Conservation (phyloP, 2,888 invertebrate species). For the Parelbella ahira region DNA sequence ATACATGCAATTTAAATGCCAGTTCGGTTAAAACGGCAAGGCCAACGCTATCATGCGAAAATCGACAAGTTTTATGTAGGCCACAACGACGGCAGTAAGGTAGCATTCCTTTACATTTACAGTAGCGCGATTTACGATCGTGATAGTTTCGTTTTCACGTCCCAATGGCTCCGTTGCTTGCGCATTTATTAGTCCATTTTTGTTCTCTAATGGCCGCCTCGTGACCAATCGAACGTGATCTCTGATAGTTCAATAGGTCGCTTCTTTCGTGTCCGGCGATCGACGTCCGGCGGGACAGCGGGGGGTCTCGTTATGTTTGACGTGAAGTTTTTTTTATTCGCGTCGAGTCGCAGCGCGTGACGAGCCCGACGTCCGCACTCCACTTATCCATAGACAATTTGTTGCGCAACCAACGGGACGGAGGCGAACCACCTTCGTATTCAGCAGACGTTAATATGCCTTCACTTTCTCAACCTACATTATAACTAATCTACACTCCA, state of each 20-base stretch:
- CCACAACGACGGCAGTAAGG: slow-evolving; percentile 53
- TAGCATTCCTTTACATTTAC: slow-evolving; percentile 64
- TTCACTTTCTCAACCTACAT: slow-evolving; percentile 71
- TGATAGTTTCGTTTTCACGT: slow-evolving; percentile 75
- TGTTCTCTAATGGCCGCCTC: slow-evolving; percentile 47
- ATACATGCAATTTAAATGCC: slow-evolving; percentile 68
- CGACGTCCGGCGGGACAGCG: slow-evolving; percentile 31
- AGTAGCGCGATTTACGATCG: slow-evolving; percentile 65
- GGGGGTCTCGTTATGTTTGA: slow-evolving; percentile 43
- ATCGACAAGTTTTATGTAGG: slow-evolving; percentile 72
- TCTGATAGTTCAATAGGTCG: slow-evolving; percentile 50
- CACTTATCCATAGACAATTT: slow-evolving; percentile 52
- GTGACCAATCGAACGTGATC: slow-evolving; percentile 47
- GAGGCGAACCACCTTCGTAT: slow-evolving; percentile 56
- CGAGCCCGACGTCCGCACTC: slow-evolving; percentile 46
- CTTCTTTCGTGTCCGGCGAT: slow-evolving; percentile 36
- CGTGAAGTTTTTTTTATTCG: slow-evolving; percentile 43
- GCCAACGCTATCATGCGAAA: slow-evolving; percentile 69
- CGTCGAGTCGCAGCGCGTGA: slow-evolving; percentile 50
- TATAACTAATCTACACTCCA: slow-evolving; percentile 44
- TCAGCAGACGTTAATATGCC: slow-evolving; percentile 50
- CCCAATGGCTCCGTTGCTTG: slow-evolving; percentile 58
- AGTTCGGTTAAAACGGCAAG: slow-evolving; percentile 63
- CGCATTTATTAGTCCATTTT: slow-evolving; percentile 57
- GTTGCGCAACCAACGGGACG: slow-evolving; percentile 63